Percentiles rank a stretch among this genome's conserved stretches.
phyloP scores from a whole-genome alignment of 2,888 invertebrate species.

The Torymus auratus region DNA sequence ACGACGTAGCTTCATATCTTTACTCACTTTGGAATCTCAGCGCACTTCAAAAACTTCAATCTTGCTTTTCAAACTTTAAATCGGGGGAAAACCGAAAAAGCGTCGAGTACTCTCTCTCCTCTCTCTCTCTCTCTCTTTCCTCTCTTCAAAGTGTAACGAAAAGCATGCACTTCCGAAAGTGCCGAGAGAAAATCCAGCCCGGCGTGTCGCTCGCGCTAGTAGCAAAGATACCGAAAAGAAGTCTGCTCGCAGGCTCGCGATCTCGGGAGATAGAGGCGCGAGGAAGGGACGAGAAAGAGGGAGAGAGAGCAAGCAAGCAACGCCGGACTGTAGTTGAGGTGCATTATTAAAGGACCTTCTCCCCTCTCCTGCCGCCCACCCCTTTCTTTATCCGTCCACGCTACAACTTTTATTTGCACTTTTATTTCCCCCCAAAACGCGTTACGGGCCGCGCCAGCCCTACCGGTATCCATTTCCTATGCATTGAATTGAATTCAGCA shows the following conservation, averaged over 20 bases:
- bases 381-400: conserved; percentile 53
- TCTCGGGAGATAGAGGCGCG: conserved; percentile 1
- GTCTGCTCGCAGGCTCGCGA: neutral
- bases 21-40: neutral
- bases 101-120: neutral
- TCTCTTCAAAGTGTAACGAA: neutral
- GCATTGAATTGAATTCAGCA: conserved; percentile 71
- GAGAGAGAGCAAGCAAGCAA: conserved; percentile 8
- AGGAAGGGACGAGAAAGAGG: conserved; percentile 45
- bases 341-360: conserved; percentile 67
- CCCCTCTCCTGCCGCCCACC: conserved; percentile 56
- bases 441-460: conserved; percentile 62
- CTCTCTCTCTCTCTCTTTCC: no score
- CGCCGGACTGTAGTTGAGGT: conserved; percentile 65
- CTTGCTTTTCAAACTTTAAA: conserved; percentile 10
- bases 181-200: conserved; percentile 19
- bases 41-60: neutral
- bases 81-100: neutral
- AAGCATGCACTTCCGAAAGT: neutral
- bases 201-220: neutral
- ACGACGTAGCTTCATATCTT: neutral
- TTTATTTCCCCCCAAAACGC: conserved; percentile 55
- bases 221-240: no score
- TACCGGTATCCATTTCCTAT: conserved; percentile 67
- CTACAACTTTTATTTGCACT: conserved; percentile 66